These are phyloP conservation scores for Apamea sordens DNA, from an alignment of 2,888 invertebrate species.

Conservation along the genomic window DNA sequence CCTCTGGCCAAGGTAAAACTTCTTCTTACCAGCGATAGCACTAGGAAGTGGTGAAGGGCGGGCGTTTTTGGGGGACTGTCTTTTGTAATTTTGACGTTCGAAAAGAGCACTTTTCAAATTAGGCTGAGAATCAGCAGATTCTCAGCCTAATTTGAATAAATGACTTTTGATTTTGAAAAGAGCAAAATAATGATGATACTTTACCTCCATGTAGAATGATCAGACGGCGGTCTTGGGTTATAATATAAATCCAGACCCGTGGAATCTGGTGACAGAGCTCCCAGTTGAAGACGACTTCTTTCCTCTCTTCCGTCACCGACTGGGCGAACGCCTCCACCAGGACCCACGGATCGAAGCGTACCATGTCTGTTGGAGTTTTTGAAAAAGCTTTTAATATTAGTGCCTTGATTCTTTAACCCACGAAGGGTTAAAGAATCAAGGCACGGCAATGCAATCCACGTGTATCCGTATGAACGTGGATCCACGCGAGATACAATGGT, in stretches of 20 bases:
- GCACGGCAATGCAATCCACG: no score
- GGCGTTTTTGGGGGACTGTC: no score
- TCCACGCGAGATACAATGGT: not conserved
- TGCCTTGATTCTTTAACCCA: not conserved
- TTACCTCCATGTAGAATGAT: conserved; percentile 90
- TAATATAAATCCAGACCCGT: conserved; percentile 94
- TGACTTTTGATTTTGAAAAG: no score
- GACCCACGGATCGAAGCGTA: conserved; percentile 83
- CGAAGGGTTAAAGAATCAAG: no score
- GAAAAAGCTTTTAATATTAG: conserved; percentile 2
- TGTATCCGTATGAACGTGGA: not conserved
- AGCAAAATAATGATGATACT: not conserved
- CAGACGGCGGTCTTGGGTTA: conserved; percentile 93
- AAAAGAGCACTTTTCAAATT: no score
- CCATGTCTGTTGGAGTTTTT: conserved; percentile 81
- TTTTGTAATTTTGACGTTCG: no score
- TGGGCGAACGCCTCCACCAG: conserved; percentile 90
- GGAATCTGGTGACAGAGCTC: conserved; percentile 93
- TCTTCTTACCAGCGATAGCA: no score
- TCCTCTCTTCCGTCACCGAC: conserved; percentile 95
- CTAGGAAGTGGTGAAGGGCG: no score
- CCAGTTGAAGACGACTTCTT: conserved; percentile 93
- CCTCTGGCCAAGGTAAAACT: not conserved
- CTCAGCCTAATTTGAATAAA: no score
- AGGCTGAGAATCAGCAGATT: no score